A percentile compares a stretch with the other conserved stretches of the same genome.
Conservation (phyloP, 2,888 invertebrate genomes). For the Rhaphigaster nebulosa region DNA sequence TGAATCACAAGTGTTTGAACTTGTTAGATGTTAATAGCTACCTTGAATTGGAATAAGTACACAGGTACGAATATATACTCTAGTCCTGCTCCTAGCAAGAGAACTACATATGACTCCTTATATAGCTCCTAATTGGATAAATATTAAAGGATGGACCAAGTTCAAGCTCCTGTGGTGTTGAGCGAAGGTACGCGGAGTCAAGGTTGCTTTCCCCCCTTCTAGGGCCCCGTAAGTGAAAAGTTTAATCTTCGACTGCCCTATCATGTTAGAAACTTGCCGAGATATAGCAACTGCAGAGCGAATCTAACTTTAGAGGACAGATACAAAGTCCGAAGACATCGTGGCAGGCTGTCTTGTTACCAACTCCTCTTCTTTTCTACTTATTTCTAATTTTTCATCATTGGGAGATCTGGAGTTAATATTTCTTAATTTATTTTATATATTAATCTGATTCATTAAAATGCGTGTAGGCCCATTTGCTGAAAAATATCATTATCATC, state of each 20-base stretch:
- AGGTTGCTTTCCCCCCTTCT: not conserved
- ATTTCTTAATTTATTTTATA: not conserved
- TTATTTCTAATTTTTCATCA: not conserved
- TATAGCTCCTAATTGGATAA: not conserved
- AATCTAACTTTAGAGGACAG: not conserved
- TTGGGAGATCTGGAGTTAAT: not conserved
- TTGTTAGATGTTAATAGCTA: not conserved
- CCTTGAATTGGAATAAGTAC: not conserved
- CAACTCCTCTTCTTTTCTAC: not conserved
- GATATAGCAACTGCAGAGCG: not conserved
- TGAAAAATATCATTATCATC: too few relatives aligned
- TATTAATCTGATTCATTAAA: not conserved
- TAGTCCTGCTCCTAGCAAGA: not conserved
- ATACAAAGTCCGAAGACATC: not conserved
- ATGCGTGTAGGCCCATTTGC: too few relatives aligned
- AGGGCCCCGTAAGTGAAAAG: not conserved
- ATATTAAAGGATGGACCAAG: not conserved
- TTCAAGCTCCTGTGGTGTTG: not conserved
- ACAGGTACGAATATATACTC: not conserved
- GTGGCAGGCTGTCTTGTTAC: not conserved
- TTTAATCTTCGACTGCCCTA: not conserved
- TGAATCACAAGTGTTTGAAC: not conserved
- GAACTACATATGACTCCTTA: not conserved
- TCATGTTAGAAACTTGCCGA: not conserved
- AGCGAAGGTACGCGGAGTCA: not conserved